Evolutionary conservation across 92 coral and sea anemone genomes (phyloP), one percentile per base, ranked within the genome.

Genomic region (Zoanthus sociatus): DNA sequence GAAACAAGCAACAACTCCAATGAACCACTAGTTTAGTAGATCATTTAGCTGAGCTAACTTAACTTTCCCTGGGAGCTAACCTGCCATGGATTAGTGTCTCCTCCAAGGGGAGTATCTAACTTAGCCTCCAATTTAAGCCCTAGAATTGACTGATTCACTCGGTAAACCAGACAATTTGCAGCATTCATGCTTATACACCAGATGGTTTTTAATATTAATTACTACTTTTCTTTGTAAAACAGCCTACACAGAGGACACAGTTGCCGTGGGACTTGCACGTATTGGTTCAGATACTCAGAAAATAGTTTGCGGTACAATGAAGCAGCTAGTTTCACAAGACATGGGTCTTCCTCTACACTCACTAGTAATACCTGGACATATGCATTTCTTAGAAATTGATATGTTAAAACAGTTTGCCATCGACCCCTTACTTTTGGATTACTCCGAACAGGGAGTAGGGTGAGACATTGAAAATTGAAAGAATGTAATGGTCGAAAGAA

Each of bases 191-290:
- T 37, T 2, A 37, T 37, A 50, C 12, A 50, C 55, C 55, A 50
- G 9, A 7, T 50, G 9, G 7, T 5, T 50, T 50, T 50, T 50
- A 50, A 11, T 50, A 50, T 7, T 50, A 50, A 11, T 11, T 50
- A 50, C 7, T 7, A 50, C 55, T 50, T 50, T 50, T 50, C 55
- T 50, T 50, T 50, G 55, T 11, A 50, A 50, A 30, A 69, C 74
- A 94, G 98, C 95, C 56, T 94, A 94, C 76, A 84, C 89, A 33
- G 93, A 92, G 71, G 84, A 86, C 55, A 90, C 98, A 7, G 26
- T 96, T 63, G 96, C 98, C 17, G 97, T 97, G 82, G 99, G 99
- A n/a, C 84, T 97, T 72, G 98, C 99, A 73, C 94, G 97, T 56
- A 87, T 97, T 63, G 99, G 99, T 32, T 91, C 95, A 15, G 92